Evolutionary conservation across 2,797 vertebrate species (phyloP).

Genomic region (Intellagama lesueurii): DNA sequence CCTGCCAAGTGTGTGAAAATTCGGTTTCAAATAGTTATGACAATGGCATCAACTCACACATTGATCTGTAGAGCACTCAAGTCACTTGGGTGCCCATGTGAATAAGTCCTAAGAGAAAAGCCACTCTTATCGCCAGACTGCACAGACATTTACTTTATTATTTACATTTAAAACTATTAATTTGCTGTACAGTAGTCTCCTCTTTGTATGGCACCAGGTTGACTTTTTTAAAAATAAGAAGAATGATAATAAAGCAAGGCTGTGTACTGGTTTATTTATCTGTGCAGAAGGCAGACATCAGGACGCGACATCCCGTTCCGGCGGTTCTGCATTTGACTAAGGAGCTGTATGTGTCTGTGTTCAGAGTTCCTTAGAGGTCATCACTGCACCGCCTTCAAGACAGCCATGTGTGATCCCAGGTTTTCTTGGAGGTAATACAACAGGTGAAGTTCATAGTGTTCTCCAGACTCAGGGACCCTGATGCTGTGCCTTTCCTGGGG

Average conservation of each 20-base stretch:
- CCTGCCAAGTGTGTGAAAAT: too few species aligned
- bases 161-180: constrained; percentile 66
- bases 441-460: constrained; percentile 86
- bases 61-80: background rate
- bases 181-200: constrained; percentile 61
- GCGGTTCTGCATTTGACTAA: constrained; percentile 47
- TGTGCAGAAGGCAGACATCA: constrained; percentile 68
- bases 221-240: constrained; percentile 67
- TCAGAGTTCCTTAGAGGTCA: constrained; percentile 54
- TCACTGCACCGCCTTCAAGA: constrained; percentile 79
- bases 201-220: constrained; percentile 74
- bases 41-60: background rate
- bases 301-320: constrained; percentile 55
- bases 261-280: background rate
- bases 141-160: constrained; percentile 68
- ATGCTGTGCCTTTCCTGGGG: constrained; percentile 88
- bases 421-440: constrained; percentile 86
- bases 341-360: constrained; percentile 47
- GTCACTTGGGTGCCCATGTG: background rate
- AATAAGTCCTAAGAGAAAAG: constrained; percentile 65
- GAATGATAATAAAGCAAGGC: constrained; percentile 22
- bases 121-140: constrained; percentile 59
- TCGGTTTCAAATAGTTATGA: background rate
- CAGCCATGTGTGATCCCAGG: constrained; percentile 81
- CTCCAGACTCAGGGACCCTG: constrained; percentile 83